Evolutionary conservation across 2,888 invertebrate genomes (phyloP), one percentile per base, ranked within the genome.

Genomic region (Pristionchus fissidentatus): DNA sequence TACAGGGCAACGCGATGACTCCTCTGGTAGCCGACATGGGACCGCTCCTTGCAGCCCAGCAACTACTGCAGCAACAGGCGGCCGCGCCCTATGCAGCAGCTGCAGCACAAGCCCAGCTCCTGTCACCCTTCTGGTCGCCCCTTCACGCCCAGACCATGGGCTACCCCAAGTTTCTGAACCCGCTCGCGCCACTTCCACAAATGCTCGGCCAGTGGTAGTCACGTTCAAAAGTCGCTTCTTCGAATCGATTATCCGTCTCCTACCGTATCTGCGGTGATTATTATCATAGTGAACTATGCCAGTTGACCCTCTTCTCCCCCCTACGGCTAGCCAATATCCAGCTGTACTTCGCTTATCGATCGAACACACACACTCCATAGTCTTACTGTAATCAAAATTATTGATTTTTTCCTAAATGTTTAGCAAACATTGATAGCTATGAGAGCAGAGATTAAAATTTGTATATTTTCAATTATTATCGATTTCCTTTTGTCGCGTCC

Each of bases 1-100:
- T 57, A 8, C 79, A 79, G 66, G 32, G 26, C 32, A 70, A 32
- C 10, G 4, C 84, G 35, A 84, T 85, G 46, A 81, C 85, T 32
- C 86, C 83, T 41, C 66, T 86, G 15, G 79, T 86, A 70, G 55
- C 86, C 10, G 86, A 86, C 75, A 43, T 85, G 29, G 46, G 84
- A 5, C 78, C 84, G 7, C 83, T 86, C 4, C 70, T 86, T 26
- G 85, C 83, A 15, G 83, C 86, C 2, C 86, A 85, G 55, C 73
- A 85, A 22, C 73, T 85, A 22, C 70, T 86, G 3, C 73, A 73
- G 46, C 83, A 60, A 10, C 62, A 70, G n/a, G 62, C 41, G 1
- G 70, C 70, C 4, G 79, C 79, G n/a, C 41, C 57, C 26, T 41
- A 57, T 38, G 62, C 62, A 8, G 46, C 43, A n/a, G 41, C 46